Evolutionary conservation across 1,140 invertebrate genomes (phyloP).

Genomic region (Zaprionus ornatus): DNA sequence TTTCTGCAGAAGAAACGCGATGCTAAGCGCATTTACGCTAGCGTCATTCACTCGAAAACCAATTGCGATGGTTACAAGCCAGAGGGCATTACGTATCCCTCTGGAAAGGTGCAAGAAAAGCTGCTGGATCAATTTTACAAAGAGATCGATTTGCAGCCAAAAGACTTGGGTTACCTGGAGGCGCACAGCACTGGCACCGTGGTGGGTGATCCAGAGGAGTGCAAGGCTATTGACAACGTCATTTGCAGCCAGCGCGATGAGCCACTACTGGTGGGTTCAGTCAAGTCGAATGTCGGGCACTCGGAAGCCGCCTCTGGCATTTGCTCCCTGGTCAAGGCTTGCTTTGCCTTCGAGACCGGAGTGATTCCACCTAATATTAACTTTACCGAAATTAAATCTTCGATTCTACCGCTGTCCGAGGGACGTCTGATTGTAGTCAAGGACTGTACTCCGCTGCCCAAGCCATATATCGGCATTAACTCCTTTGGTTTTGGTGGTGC

Average conservation of each 20-base stretch:
- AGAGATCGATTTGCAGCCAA: constrained; percentile 91
- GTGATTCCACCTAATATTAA: constrained; percentile 92
- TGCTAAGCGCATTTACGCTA: constrained; percentile 91
- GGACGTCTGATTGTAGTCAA: constrained; percentile 89
- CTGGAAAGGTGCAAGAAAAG: constrained; percentile 91
- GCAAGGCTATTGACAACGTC: constrained; percentile 92
- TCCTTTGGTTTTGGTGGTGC: constrained; percentile 92
- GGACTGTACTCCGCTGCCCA: constrained; percentile 87
- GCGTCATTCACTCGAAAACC: constrained; percentile 85
- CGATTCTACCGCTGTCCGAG: constrained; percentile 89
- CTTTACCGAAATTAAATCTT: constrained; percentile 88
- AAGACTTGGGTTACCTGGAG: constrained; percentile 91
- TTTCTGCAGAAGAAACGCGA: constrained; percentile 92
- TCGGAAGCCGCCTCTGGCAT: constrained; percentile 95
- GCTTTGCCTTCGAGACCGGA: constrained; percentile 89
- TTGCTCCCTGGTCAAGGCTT: constrained; percentile 92
- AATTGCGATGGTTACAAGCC: constrained; percentile 96
- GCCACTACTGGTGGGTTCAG: constrained; percentile 93
- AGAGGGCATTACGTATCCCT: constrained; percentile 96
- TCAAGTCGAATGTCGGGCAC: constrained; percentile 98
- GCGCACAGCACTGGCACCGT: constrained; percentile 94
- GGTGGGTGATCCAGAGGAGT: constrained; percentile 94
- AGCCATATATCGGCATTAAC: constrained; percentile 89
- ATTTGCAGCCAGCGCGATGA: constrained; percentile 88
- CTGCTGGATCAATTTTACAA: constrained; percentile 93